A percentile compares a stretch with the other conserved stretches of the same genome.
Evolutionary conservation across 2,113 vertebrate species (phyloP).

Genomic region (Trochalopteron elliotii): DNA sequence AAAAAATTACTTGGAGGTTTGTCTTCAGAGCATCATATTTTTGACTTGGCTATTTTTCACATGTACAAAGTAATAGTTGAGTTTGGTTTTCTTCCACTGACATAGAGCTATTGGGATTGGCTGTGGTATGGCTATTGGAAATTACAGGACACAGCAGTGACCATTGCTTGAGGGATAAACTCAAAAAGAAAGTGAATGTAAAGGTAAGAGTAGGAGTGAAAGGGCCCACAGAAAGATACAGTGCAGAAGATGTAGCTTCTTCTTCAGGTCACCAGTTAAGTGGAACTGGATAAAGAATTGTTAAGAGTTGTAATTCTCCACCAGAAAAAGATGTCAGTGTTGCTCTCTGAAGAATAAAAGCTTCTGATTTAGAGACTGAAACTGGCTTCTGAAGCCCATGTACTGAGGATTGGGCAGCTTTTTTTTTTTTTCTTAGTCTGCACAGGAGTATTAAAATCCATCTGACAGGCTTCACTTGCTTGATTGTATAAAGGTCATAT

Average conservation of each 20-base stretch:
- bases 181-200: not conserved
- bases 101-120: not conserved
- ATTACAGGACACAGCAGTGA: not conserved
- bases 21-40: fast-evolving
- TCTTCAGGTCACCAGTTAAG: not conserved
- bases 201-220: not conserved
- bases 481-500: not conserved
- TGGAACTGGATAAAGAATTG: not conserved
- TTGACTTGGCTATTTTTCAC: fast-evolving
- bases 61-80: not conserved
- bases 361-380: not conserved
- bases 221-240: not conserved
- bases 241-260: not conserved
- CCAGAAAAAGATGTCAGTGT: not conserved
- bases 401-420: not conserved
- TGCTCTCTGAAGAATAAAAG: not conserved
- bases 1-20: not conserved
- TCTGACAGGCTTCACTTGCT: not conserved
- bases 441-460: not conserved
- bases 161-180: not conserved
- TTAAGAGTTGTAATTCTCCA: not conserved
- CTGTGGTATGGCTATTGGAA: not conserved
- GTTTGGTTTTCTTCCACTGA: not conserved
- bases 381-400: not conserved
- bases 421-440: not conserved